These are phyloP conservation scores for Columbina picui DNA, from an alignment of 2,113 vertebrate species.

Conservation along the genomic window DNA sequence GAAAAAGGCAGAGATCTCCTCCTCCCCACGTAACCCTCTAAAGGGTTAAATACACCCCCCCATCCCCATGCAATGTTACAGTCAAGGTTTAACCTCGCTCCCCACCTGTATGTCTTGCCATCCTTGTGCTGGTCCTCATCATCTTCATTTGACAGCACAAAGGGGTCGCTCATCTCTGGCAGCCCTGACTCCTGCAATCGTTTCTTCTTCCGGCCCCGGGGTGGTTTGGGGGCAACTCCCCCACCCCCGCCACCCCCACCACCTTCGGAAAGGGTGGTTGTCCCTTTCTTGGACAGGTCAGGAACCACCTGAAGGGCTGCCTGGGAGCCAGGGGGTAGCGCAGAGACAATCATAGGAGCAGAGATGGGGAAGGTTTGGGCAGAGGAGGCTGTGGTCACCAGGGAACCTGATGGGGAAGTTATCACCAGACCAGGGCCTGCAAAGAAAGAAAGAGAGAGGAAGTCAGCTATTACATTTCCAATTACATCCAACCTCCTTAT, in stretches of 20 bases:
- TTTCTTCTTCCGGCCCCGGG: conserved; percentile 84
- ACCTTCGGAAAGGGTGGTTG: conserved; percentile 71
- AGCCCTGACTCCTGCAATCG: conserved; percentile 76
- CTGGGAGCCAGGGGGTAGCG: conserved; percentile 85
- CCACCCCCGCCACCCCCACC: conserved; percentile 56
- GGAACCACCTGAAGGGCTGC: conserved; percentile 82
- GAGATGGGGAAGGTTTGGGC: conserved; percentile 90
- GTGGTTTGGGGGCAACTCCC: conserved; percentile 74
- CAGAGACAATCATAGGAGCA: conserved; percentile 95
- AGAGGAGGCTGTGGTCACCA: conserved; percentile 89
- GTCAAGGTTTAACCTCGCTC: neutral
- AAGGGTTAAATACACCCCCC: neutral
- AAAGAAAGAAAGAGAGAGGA: conserved; percentile 32
- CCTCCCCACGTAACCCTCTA: neutral
- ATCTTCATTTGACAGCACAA: conserved; percentile 88
- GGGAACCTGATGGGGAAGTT: conserved; percentile 92
- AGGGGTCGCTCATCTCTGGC: conserved; percentile 76
- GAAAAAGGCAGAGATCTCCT: neutral
- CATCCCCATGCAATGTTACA: neutral
- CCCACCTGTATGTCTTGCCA: conserved; percentile 84
- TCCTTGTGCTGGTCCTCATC: conserved; percentile 86
- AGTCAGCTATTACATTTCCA: neutral
- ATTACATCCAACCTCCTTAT: neutral
- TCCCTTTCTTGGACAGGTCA: conserved; percentile 81
- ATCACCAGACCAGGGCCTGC: conserved; percentile 94